phyloP scores from a whole-genome alignment of 2,888 invertebrate species.

The Lepas anatifera region DNA sequence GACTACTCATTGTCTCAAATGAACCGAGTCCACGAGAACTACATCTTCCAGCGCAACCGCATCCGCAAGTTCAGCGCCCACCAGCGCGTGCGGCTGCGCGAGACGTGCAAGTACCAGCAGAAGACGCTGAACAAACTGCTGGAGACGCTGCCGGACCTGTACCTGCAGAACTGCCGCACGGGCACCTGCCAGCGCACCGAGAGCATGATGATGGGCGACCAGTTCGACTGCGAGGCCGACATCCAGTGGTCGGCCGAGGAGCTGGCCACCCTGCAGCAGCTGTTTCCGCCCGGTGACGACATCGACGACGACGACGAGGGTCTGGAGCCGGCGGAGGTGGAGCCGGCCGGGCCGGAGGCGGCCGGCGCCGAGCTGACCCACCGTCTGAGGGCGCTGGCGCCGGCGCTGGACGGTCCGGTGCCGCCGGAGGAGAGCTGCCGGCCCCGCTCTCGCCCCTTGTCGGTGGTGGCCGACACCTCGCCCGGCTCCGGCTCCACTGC shows the following conservation, averaged over 20 bases:
- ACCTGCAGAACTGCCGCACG: conserved; percentile 85
- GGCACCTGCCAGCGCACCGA: conserved; percentile 61
- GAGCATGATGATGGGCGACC: conserved; percentile 18
- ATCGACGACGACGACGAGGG: conserved; percentile 17
- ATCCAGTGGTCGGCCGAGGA: conserved; percentile 30
- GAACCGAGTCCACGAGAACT: conserved; percentile 88
- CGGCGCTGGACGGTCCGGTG: too few relatives aligned
- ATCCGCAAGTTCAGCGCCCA: conserved; percentile 89
- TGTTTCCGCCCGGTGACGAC: conserved; percentile 34
- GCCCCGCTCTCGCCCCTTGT: too few relatives aligned
- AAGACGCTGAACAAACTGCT: conserved; percentile 86
- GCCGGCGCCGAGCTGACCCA: too few relatives aligned
- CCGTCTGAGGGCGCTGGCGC: too few relatives aligned
- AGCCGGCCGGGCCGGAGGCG: too few relatives aligned
- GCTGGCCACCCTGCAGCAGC: conserved; percentile 29
- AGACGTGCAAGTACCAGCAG: conserved; percentile 92
- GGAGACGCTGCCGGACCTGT: conserved; percentile 78
- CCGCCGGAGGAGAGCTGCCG: too few relatives aligned
- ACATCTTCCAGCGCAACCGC: conserved; percentile 86
- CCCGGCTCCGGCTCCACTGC: too few relatives aligned
- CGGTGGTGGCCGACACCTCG: too few relatives aligned
- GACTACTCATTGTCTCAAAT: conserved; percentile 84
- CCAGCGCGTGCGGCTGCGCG: conserved; percentile 73
- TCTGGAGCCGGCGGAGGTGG: too few relatives aligned
- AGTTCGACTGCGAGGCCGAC: conserved; percentile 46